These are phyloP conservation scores for Dioctria rufipes DNA, from an alignment of 2,888 invertebrate species.

Conservation along the genomic window DNA sequence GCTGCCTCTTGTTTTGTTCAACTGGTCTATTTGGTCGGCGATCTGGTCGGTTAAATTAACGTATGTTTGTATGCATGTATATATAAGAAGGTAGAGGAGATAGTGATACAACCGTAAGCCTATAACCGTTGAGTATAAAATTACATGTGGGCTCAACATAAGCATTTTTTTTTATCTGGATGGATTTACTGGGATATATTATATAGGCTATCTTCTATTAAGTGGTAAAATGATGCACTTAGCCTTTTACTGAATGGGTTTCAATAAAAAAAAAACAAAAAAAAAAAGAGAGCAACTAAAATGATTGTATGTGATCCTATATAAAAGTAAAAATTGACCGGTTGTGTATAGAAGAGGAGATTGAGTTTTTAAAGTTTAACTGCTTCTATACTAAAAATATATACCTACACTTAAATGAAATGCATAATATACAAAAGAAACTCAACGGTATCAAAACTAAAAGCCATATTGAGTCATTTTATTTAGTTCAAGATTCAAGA, in stretches of 20 bases:
- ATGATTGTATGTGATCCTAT: slow-evolving; percentile 8
- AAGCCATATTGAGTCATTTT: slow-evolving; percentile 24
- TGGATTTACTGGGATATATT: not conserved
- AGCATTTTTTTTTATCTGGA: slow-evolving; percentile 2
- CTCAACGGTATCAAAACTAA: slow-evolving; percentile 4
- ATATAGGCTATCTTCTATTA: slow-evolving; percentile 18
- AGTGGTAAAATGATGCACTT: slow-evolving; percentile 16
- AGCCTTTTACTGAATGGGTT: not conserved
- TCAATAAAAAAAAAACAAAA: not conserved
- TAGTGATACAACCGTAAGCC: slow-evolving; percentile 17
- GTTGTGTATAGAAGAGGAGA: not conserved
- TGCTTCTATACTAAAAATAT: too few species aligned
- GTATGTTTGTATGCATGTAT: too few species aligned
- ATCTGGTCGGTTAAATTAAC: not conserved
- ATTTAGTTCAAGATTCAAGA: slow-evolving; percentile 14
- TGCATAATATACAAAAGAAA: not conserved
- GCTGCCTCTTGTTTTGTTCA: slow-evolving; percentile 29
- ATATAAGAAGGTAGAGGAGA: too few species aligned
- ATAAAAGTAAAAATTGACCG: not conserved
- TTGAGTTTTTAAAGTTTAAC: slow-evolving; percentile 18
- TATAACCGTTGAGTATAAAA: slow-evolving; percentile 12
- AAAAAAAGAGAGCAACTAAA: not conserved
- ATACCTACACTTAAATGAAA: not conserved
- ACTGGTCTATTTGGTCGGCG: slow-evolving; percentile 31
- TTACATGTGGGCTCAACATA: slow-evolving; percentile 41